Conservation (phyloP, 2,797 vertebrate genomes). For the Pipistrellus nathusii region DNA sequence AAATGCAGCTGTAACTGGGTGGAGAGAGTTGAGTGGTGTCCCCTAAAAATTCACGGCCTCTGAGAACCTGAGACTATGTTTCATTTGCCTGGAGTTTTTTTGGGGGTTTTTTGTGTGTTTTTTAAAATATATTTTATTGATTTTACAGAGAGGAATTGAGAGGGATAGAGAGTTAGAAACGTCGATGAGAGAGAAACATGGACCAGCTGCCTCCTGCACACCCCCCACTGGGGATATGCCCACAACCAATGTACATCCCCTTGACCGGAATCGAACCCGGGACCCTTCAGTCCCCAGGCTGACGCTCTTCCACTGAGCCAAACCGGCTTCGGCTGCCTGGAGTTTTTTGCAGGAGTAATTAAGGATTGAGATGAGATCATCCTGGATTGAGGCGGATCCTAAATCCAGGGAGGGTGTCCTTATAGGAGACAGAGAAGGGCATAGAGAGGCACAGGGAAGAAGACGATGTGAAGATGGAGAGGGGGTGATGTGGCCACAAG, state of each 20-base stretch:
- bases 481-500: not conserved
- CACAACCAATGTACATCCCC: no score
- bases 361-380: not conserved
- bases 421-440: not conserved
- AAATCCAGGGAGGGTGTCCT: not conserved
- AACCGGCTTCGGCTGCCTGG: not conserved
- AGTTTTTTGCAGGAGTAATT: not conserved
- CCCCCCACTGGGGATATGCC: no score
- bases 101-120: no score
- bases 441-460: not conserved
- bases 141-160: no score
- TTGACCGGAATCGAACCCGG: no score
- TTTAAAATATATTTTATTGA: no score
- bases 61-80: not conserved
- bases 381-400: not conserved
- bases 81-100: not conserved
- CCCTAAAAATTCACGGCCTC: not conserved
- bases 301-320: no score
- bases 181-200: no score
- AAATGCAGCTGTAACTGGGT: constrained; percentile 13
- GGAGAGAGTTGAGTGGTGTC: not conserved
- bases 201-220: no score
- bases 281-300: no score
- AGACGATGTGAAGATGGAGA: not conserved
- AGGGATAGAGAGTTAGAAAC: no score